These are phyloP conservation scores for Donacobius atricapilla DNA, from an alignment of 2,113 vertebrate species.

Conservation along the genomic window DNA sequence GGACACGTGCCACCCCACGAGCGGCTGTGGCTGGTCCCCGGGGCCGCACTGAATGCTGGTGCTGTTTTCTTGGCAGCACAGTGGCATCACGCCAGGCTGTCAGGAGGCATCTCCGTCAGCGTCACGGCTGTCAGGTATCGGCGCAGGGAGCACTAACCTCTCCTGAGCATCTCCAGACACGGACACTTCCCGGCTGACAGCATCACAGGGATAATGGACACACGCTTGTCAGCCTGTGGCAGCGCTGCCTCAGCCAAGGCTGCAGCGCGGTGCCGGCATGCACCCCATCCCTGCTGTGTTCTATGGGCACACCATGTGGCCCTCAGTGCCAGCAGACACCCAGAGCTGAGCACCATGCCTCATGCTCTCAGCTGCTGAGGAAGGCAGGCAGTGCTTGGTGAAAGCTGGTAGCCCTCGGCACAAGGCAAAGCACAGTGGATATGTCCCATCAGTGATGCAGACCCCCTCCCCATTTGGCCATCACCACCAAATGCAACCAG, in stretches of 20 bases:
- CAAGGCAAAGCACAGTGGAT: background rate
- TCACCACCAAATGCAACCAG: background rate
- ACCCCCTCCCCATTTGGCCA: background rate
- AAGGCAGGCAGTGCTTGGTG: background rate
- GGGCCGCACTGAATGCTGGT: accelerated
- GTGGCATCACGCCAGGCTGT: background rate
- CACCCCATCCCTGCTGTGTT: background rate
- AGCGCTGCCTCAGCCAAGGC: background rate
- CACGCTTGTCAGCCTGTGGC: background rate
- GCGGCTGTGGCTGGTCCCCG: background rate
- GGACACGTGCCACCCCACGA: accelerated
- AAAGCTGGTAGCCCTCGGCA: background rate
- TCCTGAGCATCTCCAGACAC: background rate
- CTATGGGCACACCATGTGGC: accelerated
- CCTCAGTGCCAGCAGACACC: background rate
- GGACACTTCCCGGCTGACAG: background rate
- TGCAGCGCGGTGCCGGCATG: accelerated
- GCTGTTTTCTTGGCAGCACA: background rate
- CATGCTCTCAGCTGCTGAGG: background rate
- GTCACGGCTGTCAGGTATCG: background rate
- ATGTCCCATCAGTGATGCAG: background rate
- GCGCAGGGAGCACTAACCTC: background rate
- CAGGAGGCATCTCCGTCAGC: background rate
- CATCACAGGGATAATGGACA: background rate
- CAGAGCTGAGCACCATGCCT: background rate